Evolutionary conservation across 2,113 vertebrate species (phyloP).

Genomic region (Uropsilus gracilis): DNA sequence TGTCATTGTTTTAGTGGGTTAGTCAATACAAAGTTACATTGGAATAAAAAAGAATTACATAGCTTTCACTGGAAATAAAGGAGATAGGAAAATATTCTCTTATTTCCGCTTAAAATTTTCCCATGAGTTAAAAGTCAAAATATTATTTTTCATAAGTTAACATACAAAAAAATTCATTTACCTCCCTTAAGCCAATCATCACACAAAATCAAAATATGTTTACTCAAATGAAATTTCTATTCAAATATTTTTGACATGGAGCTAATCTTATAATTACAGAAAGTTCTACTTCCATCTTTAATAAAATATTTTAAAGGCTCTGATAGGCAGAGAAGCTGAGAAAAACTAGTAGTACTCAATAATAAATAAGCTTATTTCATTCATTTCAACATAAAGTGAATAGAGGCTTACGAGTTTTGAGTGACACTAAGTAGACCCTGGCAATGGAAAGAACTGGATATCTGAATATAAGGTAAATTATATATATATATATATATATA

Average conservation of each 20-base stretch:
- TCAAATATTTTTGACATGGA: constrained; percentile 38
- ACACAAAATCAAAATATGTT: background rate
- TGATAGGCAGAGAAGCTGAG: constrained; percentile 24
- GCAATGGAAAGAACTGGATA: background rate
- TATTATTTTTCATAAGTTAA: background rate
- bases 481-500: too few species aligned
- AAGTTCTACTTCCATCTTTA: background rate
- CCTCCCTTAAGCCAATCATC: background rate
- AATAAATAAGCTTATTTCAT: constrained; percentile 25
- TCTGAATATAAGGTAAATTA: background rate
- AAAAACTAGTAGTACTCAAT: background rate
- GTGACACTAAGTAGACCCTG: background rate
- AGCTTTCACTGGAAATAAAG: constrained; percentile 28
- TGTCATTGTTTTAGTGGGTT: background rate
- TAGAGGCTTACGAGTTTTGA: background rate
- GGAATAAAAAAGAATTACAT: background rate
- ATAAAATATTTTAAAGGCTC: background rate
- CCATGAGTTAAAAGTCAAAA: constrained; percentile 25
- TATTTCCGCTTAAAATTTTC: constrained; percentile 8
- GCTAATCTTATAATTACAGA: background rate
- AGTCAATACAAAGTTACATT: background rate
- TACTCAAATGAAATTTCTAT: background rate
- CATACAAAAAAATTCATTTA: background rate
- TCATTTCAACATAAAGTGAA: background rate
- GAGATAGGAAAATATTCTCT: background rate